Conservation (phyloP, 2,113 vertebrate species). For the Todiramphus chloris region DNA sequence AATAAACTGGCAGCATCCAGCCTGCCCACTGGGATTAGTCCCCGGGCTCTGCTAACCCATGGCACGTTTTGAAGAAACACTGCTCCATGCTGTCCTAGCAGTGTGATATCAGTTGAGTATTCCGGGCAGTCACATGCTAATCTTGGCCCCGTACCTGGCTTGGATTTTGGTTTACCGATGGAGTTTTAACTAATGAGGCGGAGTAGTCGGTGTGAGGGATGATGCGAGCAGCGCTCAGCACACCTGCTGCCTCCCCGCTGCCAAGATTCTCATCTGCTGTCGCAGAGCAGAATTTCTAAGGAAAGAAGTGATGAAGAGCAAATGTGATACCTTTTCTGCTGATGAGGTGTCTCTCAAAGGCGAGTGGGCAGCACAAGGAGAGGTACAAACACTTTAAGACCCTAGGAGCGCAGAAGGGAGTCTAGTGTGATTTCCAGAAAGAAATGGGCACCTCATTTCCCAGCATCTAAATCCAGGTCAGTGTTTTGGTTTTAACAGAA, state of each 20-base stretch:
- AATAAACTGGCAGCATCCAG: not conserved
- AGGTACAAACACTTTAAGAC: not conserved
- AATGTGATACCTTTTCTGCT: not conserved
- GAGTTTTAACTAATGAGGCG: not conserved
- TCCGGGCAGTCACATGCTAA: not conserved
- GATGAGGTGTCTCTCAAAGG: not conserved
- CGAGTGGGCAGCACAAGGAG: not conserved
- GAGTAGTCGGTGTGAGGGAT: not conserved
- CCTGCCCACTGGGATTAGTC: not conserved
- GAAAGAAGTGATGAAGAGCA: not conserved
- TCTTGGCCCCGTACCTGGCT: not conserved
- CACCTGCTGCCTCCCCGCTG: slow-evolving; percentile 1
- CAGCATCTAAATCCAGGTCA: not conserved
- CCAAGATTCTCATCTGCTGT: slow-evolving; percentile 12
- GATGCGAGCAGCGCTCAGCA: not conserved
- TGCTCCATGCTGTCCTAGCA: not conserved
- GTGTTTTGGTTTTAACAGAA: not conserved
- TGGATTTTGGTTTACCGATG: not conserved
- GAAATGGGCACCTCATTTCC: not conserved
- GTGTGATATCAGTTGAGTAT: rapidly evolving
- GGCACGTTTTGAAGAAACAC: not conserved
- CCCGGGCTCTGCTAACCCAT: not conserved
- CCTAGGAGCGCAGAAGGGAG: not conserved
- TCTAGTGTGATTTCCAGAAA: not conserved
- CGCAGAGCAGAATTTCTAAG: not conserved